These are phyloP conservation scores for Hormiphora californensis DNA, from an alignment of 37 sponge, comb jelly and placozoan species.

Conservation along the genomic window DNA sequence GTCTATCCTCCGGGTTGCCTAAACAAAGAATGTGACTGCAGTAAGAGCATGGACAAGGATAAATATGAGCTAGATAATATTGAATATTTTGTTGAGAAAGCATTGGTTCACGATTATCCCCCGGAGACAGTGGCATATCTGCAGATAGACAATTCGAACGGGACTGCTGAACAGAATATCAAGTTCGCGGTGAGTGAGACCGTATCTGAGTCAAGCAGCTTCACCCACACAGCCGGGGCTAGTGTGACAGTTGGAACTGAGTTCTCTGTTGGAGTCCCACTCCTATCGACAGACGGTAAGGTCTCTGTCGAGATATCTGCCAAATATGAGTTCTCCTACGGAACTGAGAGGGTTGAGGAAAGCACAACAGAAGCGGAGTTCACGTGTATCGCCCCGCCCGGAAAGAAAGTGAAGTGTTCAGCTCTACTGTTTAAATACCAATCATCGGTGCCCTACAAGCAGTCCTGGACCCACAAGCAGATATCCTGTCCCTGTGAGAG, in stretches of 20 bases:
- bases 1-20: neutral
- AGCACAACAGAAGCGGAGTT: neutral
- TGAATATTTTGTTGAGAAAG: neutral
- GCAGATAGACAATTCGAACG: neutral
- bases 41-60: neutral
- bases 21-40: neutral
- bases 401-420: constrained; percentile 1
- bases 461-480: neutral
- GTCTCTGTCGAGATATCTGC: neutral
- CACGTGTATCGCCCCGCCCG: neutral
- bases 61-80: neutral
- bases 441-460: constrained; percentile 2
- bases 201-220: neutral
- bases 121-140: neutral
- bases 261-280: neutral
- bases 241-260: constrained; percentile 15
- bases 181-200: neutral
- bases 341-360: neutral
- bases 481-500: neutral
- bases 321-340: neutral
- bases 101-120: neutral
- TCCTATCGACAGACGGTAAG: neutral
- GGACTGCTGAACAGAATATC: neutral
- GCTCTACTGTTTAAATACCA: constrained; percentile 27
- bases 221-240: constrained; percentile 31